Base-by-base conservation (phyloP, 2,888 invertebrate species). In the Agrochola litura region DNA sequence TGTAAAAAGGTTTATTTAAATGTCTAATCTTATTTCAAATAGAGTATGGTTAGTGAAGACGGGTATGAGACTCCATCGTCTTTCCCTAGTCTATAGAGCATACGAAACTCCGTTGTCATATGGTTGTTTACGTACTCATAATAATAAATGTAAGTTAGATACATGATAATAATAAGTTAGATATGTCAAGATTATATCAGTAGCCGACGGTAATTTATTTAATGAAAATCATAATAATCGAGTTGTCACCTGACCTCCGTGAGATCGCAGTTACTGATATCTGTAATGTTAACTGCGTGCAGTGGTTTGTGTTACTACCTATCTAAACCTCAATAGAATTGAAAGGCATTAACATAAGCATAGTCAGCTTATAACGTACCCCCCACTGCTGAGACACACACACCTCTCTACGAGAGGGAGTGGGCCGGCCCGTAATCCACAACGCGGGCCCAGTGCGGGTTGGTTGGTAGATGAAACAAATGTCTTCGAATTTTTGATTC, bases 241-340 rank as follows among this genome's bases (percentile, higher is more conserved):
- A 41, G 22, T 14, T 19, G 58, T n/a, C 30, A n/a, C 19, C 6
- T 76, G 79, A 76, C 70, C 76, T 76, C 14, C 10, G 19, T 25
- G 30, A 79, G 79, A 79, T 78, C 19, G 41, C 70, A 77, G 14
- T 56, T 46, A 46, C 58, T 41, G 79, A 49, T 41, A 76, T 37
- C 14, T 56, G 9, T 46, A 67, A 67, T 58, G 25, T 46, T 9
- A 14, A 76, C 22, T 77, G 56, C 8, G 46, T 49, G 41, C 54
- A n/a, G 0, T 16, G 22, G 25, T 22, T 46, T 10, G 41, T 22
- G n/a, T 12, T 66, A 25, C 3, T 1, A 66, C 43, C 0, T 22
- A 5, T 66, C 0, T 22, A 5, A 12, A 46, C 0, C n/a, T 68
- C 19, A 30, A 70, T 67, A 30, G 4, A 46, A 70, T n/a, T 70